These are phyloP conservation scores for Melieria picta DNA, from an alignment of 2,888 invertebrate genomes.

Conservation along the genomic window DNA sequence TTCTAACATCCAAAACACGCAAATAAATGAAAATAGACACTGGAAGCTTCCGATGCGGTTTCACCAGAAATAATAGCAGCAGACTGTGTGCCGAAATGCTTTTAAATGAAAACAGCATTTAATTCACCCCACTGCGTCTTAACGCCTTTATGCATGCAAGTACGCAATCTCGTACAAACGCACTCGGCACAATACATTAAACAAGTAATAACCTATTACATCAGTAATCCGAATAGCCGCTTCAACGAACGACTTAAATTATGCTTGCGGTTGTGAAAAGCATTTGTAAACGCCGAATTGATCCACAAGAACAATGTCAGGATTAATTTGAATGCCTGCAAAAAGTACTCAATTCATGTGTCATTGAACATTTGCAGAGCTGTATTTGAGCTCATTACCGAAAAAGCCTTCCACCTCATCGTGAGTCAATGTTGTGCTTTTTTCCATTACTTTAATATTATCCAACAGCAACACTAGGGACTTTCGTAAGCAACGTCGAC, in stretches of 20 bases:
- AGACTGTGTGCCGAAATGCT: too few species aligned
- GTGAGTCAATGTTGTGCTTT: conserved; percentile 14
- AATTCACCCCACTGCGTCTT: too few species aligned
- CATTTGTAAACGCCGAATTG: conserved; percentile 38
- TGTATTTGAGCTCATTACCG: conserved; percentile 23
- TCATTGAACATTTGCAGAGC: background rate
- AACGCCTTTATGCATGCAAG: too few species aligned
- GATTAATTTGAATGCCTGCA: conserved; percentile 38
- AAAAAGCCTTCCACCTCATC: conserved; percentile 36
- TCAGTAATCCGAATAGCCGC: conserved; percentile 2
- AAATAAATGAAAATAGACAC: background rate
- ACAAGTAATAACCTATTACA: too few species aligned
- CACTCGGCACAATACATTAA: too few species aligned
- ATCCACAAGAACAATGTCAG: conserved; percentile 33
- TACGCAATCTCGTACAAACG: too few species aligned
- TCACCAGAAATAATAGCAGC: too few species aligned
- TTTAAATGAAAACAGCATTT: too few species aligned
- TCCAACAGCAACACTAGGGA: background rate
- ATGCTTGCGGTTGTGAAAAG: conserved; percentile 11
- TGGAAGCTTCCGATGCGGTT: too few species aligned
- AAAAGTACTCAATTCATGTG: background rate
- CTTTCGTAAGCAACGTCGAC: background rate
- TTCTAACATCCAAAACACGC: background rate
- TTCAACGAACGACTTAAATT: background rate
- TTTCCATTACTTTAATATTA: background rate